Evolutionary conservation across 2,888 invertebrate species (phyloP).

Genomic region (Zootermopsis nevadensis): DNA sequence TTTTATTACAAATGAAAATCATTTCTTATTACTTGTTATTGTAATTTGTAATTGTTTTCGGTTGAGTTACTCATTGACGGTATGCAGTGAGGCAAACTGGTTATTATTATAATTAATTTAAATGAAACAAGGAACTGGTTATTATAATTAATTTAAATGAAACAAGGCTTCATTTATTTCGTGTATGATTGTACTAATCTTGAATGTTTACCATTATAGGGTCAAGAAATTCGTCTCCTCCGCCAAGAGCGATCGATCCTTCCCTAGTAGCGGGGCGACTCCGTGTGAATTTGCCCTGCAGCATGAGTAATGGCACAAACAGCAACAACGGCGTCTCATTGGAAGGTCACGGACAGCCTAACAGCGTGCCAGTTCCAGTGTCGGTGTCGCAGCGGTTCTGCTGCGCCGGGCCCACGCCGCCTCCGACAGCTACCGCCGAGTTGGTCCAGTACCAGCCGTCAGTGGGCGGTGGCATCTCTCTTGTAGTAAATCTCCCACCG

Average conservation of each 20-base stretch:
- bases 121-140: too few relatives aligned
- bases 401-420: slow-evolving; percentile 55
- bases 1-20: too few relatives aligned
- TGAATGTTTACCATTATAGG: slow-evolving; percentile 16
- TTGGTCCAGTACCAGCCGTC: slow-evolving; percentile 73
- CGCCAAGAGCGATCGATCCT: slow-evolving; percentile 53
- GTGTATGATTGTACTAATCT: neutral
- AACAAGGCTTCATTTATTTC: too few relatives aligned
- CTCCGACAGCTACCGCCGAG: slow-evolving; percentile 65
- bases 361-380: slow-evolving; percentile 19
- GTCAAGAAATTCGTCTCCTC: slow-evolving; percentile 54
- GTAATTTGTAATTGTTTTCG: too few relatives aligned
- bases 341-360: neutral
- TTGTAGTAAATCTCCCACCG: slow-evolving; percentile 85
- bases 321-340: slow-evolving; percentile 55
- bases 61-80: too few relatives aligned
- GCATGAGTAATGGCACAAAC: slow-evolving; percentile 52
- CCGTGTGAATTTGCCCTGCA: slow-evolving; percentile 51
- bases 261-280: slow-evolving; percentile 44
- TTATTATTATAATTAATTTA: too few relatives aligned
- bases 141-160: too few relatives aligned
- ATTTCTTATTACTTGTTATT: too few relatives aligned
- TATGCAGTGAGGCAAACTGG: too few relatives aligned
- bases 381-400: slow-evolving; percentile 56
- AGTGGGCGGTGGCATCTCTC: slow-evolving; percentile 74